Conservation (phyloP, 2,797 vertebrate species). For the Syndactyla subalaris region DNA sequence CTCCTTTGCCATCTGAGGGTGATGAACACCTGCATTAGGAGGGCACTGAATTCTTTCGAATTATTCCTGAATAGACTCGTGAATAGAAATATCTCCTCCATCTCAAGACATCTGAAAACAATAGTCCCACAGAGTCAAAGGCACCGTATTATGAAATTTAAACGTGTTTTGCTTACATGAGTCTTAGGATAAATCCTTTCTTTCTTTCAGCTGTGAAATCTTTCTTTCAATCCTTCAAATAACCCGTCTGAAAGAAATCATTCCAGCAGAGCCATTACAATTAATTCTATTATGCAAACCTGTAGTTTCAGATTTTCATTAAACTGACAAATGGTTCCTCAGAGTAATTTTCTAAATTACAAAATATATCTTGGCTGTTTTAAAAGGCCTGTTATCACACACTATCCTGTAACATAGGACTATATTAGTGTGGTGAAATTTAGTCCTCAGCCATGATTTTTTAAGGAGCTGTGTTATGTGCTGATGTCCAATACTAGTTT, state of each 20-base stretch:
- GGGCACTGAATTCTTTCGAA: slow-evolving; percentile 31
- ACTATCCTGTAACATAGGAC: slow-evolving; percentile 3
- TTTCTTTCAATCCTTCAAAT: slow-evolving; percentile 55
- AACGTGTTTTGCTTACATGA: slow-evolving; percentile 49
- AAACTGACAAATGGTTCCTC: slow-evolving; percentile 31
- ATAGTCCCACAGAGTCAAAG: slow-evolving; percentile 49
- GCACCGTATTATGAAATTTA: slow-evolving; percentile 48
- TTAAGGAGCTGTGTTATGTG: background rate
- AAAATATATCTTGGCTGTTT: background rate
- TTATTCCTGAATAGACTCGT: slow-evolving; percentile 40
- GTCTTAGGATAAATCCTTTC: slow-evolving; percentile 60
- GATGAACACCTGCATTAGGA: slow-evolving; percentile 60
- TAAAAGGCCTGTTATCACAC: slow-evolving; percentile 18
- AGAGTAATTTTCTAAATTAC: slow-evolving; percentile 59
- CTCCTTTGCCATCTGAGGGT: slow-evolving; percentile 14
- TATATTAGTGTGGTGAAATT: slow-evolving; percentile 22
- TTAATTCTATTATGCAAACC: slow-evolving; percentile 59
- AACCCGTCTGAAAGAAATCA: slow-evolving; percentile 55
- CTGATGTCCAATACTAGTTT: background rate
- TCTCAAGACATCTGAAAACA: slow-evolving; percentile 58
- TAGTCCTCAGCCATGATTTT: slow-evolving; percentile 21
- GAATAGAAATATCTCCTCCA: slow-evolving; percentile 55
- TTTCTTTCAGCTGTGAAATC: slow-evolving; percentile 68
- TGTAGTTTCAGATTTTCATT: slow-evolving; percentile 59
- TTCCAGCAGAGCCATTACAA: slow-evolving; percentile 61